phyloP scores from a whole-genome alignment of 2,797 vertebrate species.

The Sebastes taczanowskii region DNA sequence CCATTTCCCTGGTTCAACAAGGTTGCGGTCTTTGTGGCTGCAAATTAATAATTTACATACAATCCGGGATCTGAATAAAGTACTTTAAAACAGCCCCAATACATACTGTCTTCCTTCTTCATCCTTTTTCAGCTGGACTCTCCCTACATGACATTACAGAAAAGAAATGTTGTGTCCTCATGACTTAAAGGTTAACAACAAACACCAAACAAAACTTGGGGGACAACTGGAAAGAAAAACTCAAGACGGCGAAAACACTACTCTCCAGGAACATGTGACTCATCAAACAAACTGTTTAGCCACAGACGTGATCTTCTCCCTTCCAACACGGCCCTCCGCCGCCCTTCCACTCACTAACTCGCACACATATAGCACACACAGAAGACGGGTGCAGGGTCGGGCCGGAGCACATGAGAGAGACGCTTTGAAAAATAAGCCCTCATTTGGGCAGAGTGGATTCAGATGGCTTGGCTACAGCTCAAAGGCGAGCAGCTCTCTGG shows the following conservation, averaged over 20 bases:
- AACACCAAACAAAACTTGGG: conserved; percentile 40
- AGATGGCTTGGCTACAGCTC: conserved; percentile 85
- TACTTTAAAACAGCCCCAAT: not conserved
- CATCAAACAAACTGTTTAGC: conserved; percentile 71
- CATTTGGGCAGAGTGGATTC: conserved; percentile 88
- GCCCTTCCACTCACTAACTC: conserved; percentile 48
- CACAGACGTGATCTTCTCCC: conserved; percentile 67
- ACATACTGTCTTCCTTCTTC: not conserved
- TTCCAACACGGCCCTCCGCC: conserved; percentile 48
- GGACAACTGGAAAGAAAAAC: conserved; percentile 45
- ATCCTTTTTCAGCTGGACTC: conserved; percentile 2
- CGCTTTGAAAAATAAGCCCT: conserved; percentile 86
- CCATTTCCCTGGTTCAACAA: not conserved
- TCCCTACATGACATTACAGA: not conserved
- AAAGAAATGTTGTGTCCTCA: conserved; percentile 19
- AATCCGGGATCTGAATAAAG: not conserved
- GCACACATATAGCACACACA: conserved; percentile 45
- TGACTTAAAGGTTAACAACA: conserved; percentile 42
- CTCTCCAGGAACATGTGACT: conserved; percentile 75
- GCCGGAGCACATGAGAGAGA: conserved; percentile 73
- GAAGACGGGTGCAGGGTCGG: conserved; percentile 69
- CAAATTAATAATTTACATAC: not conserved
- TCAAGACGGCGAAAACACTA: conserved; percentile 44
- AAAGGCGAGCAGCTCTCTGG: conserved; percentile 81
- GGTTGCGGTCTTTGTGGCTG: not conserved